Percentiles rank a stretch among this genome's conserved stretches.
phyloP scores from a whole-genome alignment of 2,113 vertebrate species.

The Triplophysa siluroides region DNA sequence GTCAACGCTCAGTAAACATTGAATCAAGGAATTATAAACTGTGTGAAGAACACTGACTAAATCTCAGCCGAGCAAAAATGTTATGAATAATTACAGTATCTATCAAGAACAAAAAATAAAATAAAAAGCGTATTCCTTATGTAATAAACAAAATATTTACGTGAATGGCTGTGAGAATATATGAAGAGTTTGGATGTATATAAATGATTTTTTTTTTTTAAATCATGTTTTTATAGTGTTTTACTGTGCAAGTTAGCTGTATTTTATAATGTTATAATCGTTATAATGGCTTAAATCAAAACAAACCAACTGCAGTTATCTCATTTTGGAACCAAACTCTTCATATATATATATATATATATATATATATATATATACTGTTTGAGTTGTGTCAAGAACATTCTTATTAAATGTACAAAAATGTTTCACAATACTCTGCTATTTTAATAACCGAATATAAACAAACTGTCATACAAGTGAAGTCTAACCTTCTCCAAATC shows the following conservation, averaged over 20 bases:
- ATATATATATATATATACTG: background rate
- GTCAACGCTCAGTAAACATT: background rate
- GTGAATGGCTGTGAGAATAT: no score
- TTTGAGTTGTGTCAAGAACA: background rate
- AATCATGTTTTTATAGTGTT: no score
- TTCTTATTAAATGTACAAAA: constrained; percentile 28
- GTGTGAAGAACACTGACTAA: background rate
- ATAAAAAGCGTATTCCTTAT: background rate
- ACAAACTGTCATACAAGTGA: constrained; percentile 45
- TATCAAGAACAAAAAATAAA: background rate
- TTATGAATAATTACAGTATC: background rate
- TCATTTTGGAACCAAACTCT: no score
- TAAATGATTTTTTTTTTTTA: no score
- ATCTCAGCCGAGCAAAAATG: background rate
- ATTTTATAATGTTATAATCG: no score
- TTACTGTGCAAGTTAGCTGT: no score
- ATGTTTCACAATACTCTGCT: background rate
- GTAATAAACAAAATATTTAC: background rate
- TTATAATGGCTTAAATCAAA: no score
- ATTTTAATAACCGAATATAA: constrained; percentile 54
- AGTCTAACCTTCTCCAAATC: constrained; percentile 51
- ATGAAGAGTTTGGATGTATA: no score
- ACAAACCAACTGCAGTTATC: no score
- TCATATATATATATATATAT: no score
- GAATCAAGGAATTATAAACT: background rate